phyloP scores from a whole-genome alignment of 2,113 vertebrate genomes.

The Nannobrachium achirus region DNA sequence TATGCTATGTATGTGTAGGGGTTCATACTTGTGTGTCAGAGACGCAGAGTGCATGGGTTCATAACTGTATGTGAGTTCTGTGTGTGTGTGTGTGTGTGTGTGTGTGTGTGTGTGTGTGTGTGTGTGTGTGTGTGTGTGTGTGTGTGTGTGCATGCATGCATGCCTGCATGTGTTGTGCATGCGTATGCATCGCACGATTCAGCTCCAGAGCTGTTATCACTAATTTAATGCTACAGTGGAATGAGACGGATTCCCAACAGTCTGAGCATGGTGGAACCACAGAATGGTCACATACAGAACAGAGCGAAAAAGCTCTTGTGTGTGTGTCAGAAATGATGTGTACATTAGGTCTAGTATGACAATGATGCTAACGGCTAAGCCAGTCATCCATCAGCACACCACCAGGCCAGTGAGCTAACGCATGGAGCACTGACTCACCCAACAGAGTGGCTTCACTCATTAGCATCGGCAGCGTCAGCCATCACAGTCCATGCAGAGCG shows the following conservation, averaged over 20 bases:
- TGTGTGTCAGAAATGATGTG: slow-evolving; percentile 47
- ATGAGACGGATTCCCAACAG: slow-evolving; percentile 63
- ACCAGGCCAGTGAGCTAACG: slow-evolving; percentile 48
- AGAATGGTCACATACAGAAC: no score
- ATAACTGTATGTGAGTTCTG: not conserved
- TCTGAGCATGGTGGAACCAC: slow-evolving; percentile 39
- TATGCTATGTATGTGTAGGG: no score
- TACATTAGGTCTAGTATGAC: slow-evolving; percentile 35
- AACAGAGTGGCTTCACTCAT: slow-evolving; percentile 44
- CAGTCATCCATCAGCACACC: slow-evolving; percentile 44
- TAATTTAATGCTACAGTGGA: slow-evolving; percentile 68
- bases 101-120: no score
- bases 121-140: not conserved
- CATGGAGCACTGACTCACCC: slow-evolving; percentile 50
- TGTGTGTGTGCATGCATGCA: not conserved
- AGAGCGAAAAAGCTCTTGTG: no score
- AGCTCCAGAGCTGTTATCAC: slow-evolving; percentile 46
- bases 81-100: not conserved
- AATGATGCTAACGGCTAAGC: slow-evolving; percentile 50
- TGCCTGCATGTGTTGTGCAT: not conserved
- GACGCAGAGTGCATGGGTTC: no score
- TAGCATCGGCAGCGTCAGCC: slow-evolving; percentile 41
- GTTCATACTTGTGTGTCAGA: no score
- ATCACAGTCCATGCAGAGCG: slow-evolving; percentile 17
- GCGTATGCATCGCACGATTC: slow-evolving; percentile 25